phyloP scores from a whole-genome alignment of 1,140 invertebrate species.

The Platorchestia sp. region DNA sequence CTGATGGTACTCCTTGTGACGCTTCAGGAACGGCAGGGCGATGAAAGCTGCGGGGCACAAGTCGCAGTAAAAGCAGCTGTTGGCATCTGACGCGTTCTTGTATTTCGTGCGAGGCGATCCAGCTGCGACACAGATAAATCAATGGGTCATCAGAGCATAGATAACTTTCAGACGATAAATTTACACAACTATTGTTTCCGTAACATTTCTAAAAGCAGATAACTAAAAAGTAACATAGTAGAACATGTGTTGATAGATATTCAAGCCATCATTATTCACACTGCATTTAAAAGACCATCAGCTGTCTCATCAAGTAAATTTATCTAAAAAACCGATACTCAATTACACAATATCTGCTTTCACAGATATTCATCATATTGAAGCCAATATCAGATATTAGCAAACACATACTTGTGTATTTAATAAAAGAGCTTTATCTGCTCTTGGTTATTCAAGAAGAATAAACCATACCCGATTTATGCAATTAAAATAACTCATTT shows the following conservation, averaged over 20 bases:
- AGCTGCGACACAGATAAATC: slow-evolving; percentile 36
- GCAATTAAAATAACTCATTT: too few relatives aligned
- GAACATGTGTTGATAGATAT: not conserved
- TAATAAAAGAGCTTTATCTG: too few relatives aligned
- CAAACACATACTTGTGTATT: not conserved
- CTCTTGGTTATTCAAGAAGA: too few relatives aligned
- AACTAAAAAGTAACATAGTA: not conserved
- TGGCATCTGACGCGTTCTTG: slow-evolving; percentile 64
- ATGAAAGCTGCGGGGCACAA: slow-evolving; percentile 65
- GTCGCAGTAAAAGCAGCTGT: slow-evolving; percentile 65
- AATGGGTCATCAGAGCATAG: not conserved
- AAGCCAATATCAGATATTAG: not conserved
- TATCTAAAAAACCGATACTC: not conserved
- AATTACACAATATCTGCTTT: not conserved
- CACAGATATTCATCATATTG: not conserved
- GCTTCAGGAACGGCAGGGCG: slow-evolving; percentile 63
- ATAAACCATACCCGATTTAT: too few relatives aligned
- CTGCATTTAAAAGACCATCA: not conserved
- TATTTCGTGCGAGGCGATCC: not conserved
- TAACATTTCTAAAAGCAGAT: not conserved
- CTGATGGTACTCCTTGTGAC: slow-evolving; percentile 63
- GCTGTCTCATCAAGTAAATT: not conserved
- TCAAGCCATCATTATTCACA: not conserved
- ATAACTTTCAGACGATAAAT: not conserved
- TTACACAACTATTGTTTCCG: not conserved